Evolutionary conservation across 1,140 invertebrate species (phyloP).

Genomic region (Drosophila ambigua): DNA sequence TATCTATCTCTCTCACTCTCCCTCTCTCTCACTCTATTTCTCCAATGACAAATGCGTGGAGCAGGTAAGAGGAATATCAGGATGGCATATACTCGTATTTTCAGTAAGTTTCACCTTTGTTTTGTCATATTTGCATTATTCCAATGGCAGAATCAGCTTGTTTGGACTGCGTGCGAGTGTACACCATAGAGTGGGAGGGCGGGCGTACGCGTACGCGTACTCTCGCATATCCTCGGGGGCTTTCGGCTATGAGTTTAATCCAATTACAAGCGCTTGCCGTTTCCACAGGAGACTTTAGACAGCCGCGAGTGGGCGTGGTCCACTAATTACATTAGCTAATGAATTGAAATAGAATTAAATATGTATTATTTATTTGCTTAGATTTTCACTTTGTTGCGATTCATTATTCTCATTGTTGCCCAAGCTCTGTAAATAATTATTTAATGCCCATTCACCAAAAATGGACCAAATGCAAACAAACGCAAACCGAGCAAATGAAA

Average conservation of each 20-base stretch:
- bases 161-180: conserved; percentile 23
- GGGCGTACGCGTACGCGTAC: conserved; percentile 10
- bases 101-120: conserved; percentile 54
- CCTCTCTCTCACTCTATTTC: no score
- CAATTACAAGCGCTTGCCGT: conserved; percentile 51
- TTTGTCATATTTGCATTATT: conserved; percentile 71
- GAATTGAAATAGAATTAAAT: conserved; percentile 72
- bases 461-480: conserved; percentile 19
- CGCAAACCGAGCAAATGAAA: conserved; percentile 17
- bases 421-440: conserved; percentile 52
- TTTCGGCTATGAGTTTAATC: conserved; percentile 52
- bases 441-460: conserved; percentile 38
- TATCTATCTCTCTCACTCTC: no score
- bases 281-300: conserved; percentile 14
- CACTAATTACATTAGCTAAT: conserved; percentile 76
- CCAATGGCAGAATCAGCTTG: conserved; percentile 59
- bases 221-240: conserved; percentile 18
- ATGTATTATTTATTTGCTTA: conserved; percentile 64
- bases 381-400: conserved; percentile 54
- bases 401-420: conserved; percentile 40
- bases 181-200: conserved; percentile 31
- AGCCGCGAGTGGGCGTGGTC: conserved; percentile 30
- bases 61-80: no score
- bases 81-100: conserved; percentile 20
- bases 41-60: no score